phyloP scores from a whole-genome alignment of 23 tunicate genomes.

The Styela plicata region DNA sequence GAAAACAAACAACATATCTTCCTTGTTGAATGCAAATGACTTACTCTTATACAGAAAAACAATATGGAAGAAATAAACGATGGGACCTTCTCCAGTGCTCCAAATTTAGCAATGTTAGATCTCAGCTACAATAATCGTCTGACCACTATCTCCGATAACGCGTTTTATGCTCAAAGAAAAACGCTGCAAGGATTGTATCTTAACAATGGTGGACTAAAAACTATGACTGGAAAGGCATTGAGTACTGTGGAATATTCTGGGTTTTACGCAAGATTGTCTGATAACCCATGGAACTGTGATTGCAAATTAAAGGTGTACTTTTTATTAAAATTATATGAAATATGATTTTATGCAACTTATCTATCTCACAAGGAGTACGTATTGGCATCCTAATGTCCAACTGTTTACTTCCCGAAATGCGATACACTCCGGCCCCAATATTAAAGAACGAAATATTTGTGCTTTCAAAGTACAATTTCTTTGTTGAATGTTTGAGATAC shows the following conservation, averaged over 20 bases:
- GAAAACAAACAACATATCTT: too few relatives aligned
- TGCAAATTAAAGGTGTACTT: slow-evolving; percentile 44
- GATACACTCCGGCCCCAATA: neutral
- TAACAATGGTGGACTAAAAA: slow-evolving; percentile 30
- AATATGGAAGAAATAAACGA: neutral
- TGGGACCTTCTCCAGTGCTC: slow-evolving; percentile 21
- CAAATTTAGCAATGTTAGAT: slow-evolving; percentile 24
- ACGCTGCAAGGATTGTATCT: slow-evolving; percentile 38
- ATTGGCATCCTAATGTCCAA: neutral
- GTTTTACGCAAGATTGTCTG: slow-evolving; percentile 44
- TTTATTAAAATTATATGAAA: neutral
- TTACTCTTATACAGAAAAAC: too few relatives aligned
- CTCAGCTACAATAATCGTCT: slow-evolving; percentile 34
- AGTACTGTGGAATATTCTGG: slow-evolving; percentile 17
- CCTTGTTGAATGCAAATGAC: too few relatives aligned
- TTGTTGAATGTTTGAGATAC: too few relatives aligned
- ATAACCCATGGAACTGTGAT: slow-evolving; percentile 78
- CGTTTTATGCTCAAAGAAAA: slow-evolving; percentile 22
- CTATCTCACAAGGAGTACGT: neutral
- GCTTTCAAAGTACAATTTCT: too few relatives aligned
- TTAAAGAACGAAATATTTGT: too few relatives aligned
- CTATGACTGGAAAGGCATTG: slow-evolving; percentile 29
- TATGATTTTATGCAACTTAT: neutral
- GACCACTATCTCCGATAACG: slow-evolving; percentile 19
- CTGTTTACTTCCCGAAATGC: neutral